These are phyloP conservation scores for Sacculina carcini DNA, from an alignment of 2,888 invertebrate genomes.

Conservation along the genomic window DNA sequence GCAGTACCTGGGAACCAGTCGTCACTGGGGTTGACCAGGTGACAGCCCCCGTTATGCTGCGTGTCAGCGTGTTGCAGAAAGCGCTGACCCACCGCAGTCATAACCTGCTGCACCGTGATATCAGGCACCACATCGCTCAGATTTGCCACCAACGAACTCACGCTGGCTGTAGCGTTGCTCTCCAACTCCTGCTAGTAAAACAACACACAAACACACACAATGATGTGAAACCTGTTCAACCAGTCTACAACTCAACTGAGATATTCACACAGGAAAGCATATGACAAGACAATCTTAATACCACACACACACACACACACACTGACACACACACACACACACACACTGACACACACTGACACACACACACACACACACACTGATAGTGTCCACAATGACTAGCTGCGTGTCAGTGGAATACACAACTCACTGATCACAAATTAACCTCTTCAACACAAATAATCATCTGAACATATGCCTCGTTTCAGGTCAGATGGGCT, in stretches of 20 bases:
- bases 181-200: slow-evolving; percentile 49
- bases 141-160: slow-evolving; percentile 54
- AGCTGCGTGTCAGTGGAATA: no score
- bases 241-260: no score
- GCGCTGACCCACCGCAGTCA: slow-evolving; percentile 56
- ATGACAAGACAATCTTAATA: no score
- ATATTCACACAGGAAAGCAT: no score
- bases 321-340: background rate
- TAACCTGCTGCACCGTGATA: slow-evolving; percentile 40
- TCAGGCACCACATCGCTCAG: slow-evolving; percentile 43
- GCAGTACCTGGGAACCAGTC: slow-evolving; percentile 73
- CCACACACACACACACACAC: no score
- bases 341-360: background rate
- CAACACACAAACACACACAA: no score
- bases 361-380: background rate
- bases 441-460: no score
- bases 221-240: no score
- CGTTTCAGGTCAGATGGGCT: no score
- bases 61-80: slow-evolving; percentile 42
- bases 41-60: slow-evolving; percentile 35
- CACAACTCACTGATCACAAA: no score
- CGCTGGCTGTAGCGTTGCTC: slow-evolving; percentile 61
- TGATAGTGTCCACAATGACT: background rate
- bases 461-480: no score
- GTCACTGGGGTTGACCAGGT: slow-evolving; percentile 57